Evolutionary conservation across 2,113 vertebrate species (phyloP), one percentile per base, ranked within the genome.

Genomic region (Triplophysa dalaica): DNA sequence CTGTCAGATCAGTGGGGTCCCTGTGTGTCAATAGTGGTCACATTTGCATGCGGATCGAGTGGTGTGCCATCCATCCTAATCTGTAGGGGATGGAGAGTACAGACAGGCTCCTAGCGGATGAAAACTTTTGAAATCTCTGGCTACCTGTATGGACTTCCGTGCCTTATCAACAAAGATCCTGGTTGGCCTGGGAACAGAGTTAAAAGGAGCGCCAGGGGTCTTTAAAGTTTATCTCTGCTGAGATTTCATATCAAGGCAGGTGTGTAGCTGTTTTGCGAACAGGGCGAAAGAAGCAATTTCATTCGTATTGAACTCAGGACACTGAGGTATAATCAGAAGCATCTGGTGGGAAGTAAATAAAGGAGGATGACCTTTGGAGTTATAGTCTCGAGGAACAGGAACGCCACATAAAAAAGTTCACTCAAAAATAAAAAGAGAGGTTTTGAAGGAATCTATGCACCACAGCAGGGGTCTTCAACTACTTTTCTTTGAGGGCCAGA

Each of bases 121-220:
- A 54, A 76, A 84, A 70, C 80, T 63, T 81, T 67, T 5, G 13
- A 67, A 83, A 78, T 87, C 75, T 68, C 82, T 73, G 48, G 41
- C 83, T 81, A 79, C 76, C 75, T 70, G 73, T 82, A 3, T 60
- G 64, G 74, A 84, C 77, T 58, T 80, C 83, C 73, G 63, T 77
- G 63, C 74, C 85, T 89, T 90, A 87, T 89, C 86, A 88, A 86
- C 86, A 85, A 88, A 86, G 82, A 70, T 24, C 41, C 29, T 54
- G 66, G 72, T 72, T 33, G 58, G 48, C 67, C 81, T 54, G 77
- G 16, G 79, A 78, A 78, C 38, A 62, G 82, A 85, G 87, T 84
- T 88, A 67, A 90, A 89, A 88, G 85, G 64, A 81, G 78, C 81
- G 82, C 75, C 74, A 54, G 83, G 85, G 81, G 72, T 83, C 80